phyloP scores from a whole-genome alignment of 2,888 invertebrate genomes.

The Dorcus parallelipipedus region DNA sequence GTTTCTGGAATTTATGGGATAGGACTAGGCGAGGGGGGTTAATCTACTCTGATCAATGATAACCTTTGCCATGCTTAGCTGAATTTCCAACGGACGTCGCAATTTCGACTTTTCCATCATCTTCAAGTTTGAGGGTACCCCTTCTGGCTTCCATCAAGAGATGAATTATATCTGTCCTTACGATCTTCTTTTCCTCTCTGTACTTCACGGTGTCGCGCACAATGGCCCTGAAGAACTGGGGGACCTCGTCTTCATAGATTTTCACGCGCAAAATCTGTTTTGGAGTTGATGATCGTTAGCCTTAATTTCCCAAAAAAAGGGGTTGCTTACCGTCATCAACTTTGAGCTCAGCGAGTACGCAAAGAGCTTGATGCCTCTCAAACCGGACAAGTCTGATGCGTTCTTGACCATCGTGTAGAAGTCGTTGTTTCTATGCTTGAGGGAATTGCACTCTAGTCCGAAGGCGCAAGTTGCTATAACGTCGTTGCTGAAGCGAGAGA shows the following conservation, averaged over 20 bases:
- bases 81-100: neutral
- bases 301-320: neutral
- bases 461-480: slow-evolving; percentile 53
- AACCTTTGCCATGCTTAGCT: neutral
- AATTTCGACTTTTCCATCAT: neutral
- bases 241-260: slow-evolving; percentile 20
- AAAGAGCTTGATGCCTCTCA: too few relatives aligned
- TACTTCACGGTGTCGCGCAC: slow-evolving; percentile 31
- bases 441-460: slow-evolving; percentile 53
- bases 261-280: slow-evolving; percentile 3
- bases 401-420: slow-evolving; percentile 51
- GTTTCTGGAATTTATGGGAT: too few relatives aligned
- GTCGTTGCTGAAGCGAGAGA: slow-evolving; percentile 50
- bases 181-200: slow-evolving; percentile 34
- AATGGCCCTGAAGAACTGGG: slow-evolving; percentile 28
- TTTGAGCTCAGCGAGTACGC: too few relatives aligned
- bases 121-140: slow-evolving; percentile 15
- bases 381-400: neutral
- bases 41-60: too few relatives aligned
- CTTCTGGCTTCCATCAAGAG: slow-evolving; percentile 39
- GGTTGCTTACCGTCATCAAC: too few relatives aligned
- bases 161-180: slow-evolving; percentile 46
- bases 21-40: too few relatives aligned
- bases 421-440: slow-evolving; percentile 49
- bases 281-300: neutral